Evolutionary conservation across 37 sponge, comb jelly and placozoan genomes (phyloP).

Genomic region (Ianthella basta): DNA sequence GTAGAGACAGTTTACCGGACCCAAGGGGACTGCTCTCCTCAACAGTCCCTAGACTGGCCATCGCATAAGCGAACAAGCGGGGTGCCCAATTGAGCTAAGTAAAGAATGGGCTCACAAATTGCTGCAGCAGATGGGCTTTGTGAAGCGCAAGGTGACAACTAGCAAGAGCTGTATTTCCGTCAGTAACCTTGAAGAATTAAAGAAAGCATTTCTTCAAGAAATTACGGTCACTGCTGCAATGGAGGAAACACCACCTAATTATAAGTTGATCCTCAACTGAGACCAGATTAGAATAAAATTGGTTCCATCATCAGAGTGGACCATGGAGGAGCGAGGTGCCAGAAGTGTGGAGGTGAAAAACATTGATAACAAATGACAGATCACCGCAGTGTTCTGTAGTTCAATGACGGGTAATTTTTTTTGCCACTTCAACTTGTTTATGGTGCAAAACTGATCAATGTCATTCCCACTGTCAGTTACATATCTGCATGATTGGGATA

Average conservation of each 20-base stretch:
- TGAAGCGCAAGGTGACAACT: slow-evolving; percentile 37
- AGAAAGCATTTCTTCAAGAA: slow-evolving; percentile 39
- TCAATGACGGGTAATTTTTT: slow-evolving; percentile 36
- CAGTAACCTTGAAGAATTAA: slow-evolving; percentile 31
- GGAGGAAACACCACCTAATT: slow-evolving; percentile 44
- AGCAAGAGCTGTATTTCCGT: background rate
- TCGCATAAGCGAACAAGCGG: no score
- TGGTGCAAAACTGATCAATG: slow-evolving; percentile 39
- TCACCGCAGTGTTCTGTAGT: slow-evolving; percentile 46
- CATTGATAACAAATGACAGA: slow-evolving; percentile 31
- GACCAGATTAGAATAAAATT: slow-evolving; percentile 27
- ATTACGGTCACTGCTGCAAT: slow-evolving; percentile 9
- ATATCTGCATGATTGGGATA: no score
- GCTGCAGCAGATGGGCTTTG: slow-evolving; percentile 37
- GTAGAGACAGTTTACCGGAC: no score
- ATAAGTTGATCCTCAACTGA: slow-evolving; percentile 40
- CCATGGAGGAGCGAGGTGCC: slow-evolving; percentile 41
- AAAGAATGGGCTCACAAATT: slow-evolving; percentile 43
- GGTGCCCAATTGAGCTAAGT: slow-evolving; percentile 28
- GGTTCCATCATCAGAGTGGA: slow-evolving; percentile 32
- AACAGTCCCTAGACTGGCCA: no score
- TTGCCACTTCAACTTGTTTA: slow-evolving; percentile 39
- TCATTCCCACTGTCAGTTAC: slow-evolving; percentile 35
- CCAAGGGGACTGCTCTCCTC: no score
- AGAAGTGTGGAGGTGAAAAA: slow-evolving; percentile 37